Evolutionary conservation across 2,113 vertebrate species (phyloP).

Genomic region (Leptocoma aspasia): DNA sequence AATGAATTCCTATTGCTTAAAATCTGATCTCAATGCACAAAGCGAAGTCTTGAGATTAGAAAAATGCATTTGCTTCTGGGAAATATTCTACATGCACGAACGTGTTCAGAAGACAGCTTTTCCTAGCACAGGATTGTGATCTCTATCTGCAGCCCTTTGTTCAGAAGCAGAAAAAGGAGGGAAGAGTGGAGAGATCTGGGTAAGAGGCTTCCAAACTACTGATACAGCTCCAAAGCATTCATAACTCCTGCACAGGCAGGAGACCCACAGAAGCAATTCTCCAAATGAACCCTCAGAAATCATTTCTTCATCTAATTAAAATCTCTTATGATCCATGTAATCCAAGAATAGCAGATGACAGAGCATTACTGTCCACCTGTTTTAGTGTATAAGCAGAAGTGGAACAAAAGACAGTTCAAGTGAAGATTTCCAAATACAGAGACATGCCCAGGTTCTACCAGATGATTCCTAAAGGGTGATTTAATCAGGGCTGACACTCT

Average conservation of each 20-base stretch:
- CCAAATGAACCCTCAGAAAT: neutral
- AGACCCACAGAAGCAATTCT: neutral
- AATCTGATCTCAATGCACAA: conserved; percentile 7
- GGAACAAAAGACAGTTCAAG: neutral
- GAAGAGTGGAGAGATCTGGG: neutral
- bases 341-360: neutral
- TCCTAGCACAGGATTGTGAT: neutral
- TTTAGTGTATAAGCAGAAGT: neutral
- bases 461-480: neutral
- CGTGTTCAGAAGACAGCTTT: neutral
- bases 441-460: neutral
- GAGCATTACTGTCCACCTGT: neutral
- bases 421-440: neutral
- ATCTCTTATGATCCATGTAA: neutral
- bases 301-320: neutral
- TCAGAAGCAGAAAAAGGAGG: neutral
- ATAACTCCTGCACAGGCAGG: neutral
- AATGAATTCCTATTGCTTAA: conserved; percentile 22
- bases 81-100: conserved; percentile 17
- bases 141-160: neutral
- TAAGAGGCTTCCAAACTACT: neutral
- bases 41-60: conserved; percentile 16
- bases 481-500: neutral
- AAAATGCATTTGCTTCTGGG: conserved; percentile 34
- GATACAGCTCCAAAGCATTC: neutral